A percentile compares a stretch with the other conserved stretches of the same genome.
phyloP scores from a whole-genome alignment of 2,113 vertebrate species.

The Nasalis larvatus region DNA sequence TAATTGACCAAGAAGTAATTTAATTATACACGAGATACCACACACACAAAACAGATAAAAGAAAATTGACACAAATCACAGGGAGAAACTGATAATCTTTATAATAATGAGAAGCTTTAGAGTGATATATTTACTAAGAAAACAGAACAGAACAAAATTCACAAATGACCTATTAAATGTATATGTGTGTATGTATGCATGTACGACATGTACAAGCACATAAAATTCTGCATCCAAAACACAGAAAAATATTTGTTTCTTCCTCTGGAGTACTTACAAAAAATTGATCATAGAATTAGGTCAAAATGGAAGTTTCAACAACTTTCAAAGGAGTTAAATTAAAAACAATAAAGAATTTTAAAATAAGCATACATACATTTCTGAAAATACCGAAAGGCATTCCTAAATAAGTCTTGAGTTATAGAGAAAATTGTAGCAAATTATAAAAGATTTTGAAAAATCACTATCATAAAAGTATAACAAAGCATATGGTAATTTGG shows the following conservation, averaged over 20 bases:
- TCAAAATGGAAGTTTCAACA: not conserved
- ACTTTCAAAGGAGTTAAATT: constrained; percentile 29
- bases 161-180: not conserved
- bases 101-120: not conserved
- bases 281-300: not conserved
- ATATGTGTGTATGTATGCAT: not conserved
- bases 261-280: not conserved
- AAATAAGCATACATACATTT: not conserved
- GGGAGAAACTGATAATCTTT: not conserved
- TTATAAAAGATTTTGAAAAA: not conserved
- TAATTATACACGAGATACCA: not conserved
- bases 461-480: not conserved
- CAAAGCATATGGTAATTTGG: not conserved
- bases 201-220: not conserved
- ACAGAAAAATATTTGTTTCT: not conserved
- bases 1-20: not conserved
- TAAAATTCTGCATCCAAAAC: not conserved
- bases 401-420: not conserved
- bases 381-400: constrained; percentile 6
- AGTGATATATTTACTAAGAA: not conserved
- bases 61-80: not conserved
- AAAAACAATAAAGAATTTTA: not conserved
- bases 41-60: not conserved
- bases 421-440: not conserved
- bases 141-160: not conserved